Percentiles rank a stretch among this genome's conserved stretches.
Evolutionary conservation across 1,140 invertebrate genomes (phyloP).

Genomic region (Leptopilina clavipes): DNA sequence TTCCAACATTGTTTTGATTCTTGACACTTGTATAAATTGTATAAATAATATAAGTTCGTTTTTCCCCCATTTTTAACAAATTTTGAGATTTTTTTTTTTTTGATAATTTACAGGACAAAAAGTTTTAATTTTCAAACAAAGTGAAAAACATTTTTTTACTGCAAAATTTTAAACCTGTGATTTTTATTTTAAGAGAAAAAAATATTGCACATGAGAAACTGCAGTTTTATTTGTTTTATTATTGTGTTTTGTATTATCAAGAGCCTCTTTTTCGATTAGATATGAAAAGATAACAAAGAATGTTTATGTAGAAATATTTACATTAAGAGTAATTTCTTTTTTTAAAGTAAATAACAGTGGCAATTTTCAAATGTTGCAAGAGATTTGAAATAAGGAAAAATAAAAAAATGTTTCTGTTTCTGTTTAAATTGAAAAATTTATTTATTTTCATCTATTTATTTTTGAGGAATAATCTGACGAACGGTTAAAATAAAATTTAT

Average conservation of each 20-base stretch:
- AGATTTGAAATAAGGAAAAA: no score
- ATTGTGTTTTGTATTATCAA: slow-evolving; percentile 13
- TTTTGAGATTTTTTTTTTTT: no score
- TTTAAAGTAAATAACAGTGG: neutral
- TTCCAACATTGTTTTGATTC: slow-evolving; percentile 1
- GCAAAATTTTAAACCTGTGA: neutral
- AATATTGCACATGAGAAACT: neutral
- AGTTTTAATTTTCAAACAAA: no score
- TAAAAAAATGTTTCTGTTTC: no score
- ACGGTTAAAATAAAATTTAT: no score
- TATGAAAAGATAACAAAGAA: neutral
- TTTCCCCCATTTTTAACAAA: no score
- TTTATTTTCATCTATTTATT: no score
- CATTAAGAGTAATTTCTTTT: neutral
- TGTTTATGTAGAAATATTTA: neutral
- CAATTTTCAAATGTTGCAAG: neutral
- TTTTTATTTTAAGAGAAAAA: neutral
- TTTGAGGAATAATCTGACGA: no score
- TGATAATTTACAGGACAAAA: no score
- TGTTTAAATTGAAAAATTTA: no score
- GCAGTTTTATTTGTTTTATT: neutral
- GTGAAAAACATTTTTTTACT: no score
- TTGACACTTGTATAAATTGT: neutral
- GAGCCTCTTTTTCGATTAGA: neutral
- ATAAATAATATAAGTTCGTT: neutral